Evolutionary conservation across 2,797 vertebrate genomes (phyloP).

Genomic region (Sebastes minor): DNA sequence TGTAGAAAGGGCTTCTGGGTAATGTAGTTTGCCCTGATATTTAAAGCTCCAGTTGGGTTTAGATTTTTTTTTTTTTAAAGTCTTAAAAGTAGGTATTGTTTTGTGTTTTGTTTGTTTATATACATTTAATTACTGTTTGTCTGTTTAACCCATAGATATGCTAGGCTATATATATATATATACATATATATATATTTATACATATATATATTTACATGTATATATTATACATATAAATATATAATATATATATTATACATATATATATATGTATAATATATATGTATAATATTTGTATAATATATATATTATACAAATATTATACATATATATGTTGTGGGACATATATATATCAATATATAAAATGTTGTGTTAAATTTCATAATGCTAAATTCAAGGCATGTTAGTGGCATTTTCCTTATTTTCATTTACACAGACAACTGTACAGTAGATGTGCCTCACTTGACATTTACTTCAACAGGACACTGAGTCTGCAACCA

Average conservation of each 20-base stretch:
- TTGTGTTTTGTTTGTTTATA: not conserved
- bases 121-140: not conserved
- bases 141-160: not conserved
- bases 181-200: fast-evolving
- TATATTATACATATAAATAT: too few species aligned
- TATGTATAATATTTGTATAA: too few species aligned
- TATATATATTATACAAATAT: too few species aligned
- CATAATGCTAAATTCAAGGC: not conserved
- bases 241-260: too few species aligned
- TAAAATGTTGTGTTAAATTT: not conserved
- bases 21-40: constrained; percentile 42
- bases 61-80: not conserved
- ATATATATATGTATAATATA: too few species aligned
- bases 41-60: not conserved
- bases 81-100: not conserved
- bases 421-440: not conserved
- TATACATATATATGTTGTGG: too few species aligned
- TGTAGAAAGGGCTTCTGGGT: constrained; percentile 55
- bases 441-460: not conserved
- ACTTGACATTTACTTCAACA: not conserved
- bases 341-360: too few species aligned
- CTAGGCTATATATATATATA: too few species aligned
- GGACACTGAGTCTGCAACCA: not conserved
- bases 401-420: not conserved
- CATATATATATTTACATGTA: too few species aligned